Percentiles rank a stretch among this genome's conserved stretches.
Conservation (phyloP, 2,113 vertebrate species). For the Panthera uncia region DNA sequence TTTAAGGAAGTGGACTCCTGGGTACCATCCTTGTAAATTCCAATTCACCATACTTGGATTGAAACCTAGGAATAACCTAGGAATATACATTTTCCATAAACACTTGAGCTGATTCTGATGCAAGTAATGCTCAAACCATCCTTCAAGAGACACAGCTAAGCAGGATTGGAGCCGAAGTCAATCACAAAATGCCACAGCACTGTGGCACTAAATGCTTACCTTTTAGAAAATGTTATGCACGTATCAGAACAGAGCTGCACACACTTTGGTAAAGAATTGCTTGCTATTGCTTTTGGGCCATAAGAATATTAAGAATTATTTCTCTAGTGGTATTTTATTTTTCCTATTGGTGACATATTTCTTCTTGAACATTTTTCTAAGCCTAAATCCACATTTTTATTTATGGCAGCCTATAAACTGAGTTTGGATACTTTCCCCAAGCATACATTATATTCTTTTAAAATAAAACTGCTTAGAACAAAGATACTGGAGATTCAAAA, state of each 20-base stretch:
- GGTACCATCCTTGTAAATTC: not conserved
- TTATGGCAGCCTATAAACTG: not conserved
- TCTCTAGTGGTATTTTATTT: not conserved
- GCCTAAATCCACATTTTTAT: not conserved
- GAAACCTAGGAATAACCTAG: not conserved
- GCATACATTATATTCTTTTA: not conserved
- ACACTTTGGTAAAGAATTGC: not conserved
- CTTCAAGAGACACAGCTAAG: not conserved
- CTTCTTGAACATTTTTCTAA: conserved; percentile 7
- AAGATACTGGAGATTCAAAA: not conserved
- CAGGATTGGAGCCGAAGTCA: not conserved
- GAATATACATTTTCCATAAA: not conserved
- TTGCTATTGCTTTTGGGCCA: not conserved
- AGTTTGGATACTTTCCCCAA: not conserved
- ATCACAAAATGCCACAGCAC: not conserved
- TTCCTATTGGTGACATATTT: not conserved
- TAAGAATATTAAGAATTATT: not conserved
- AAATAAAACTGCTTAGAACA: not conserved
- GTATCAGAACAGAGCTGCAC: not conserved
- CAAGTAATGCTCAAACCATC: not conserved
- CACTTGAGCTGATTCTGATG: not conserved
- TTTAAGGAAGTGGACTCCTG: not conserved
- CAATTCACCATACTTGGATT: not conserved
- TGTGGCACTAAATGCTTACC: not conserved
- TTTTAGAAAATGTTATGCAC: not conserved